Evolutionary conservation across 2,888 invertebrate species (phyloP).

Genomic region (Morpho deidamia): DNA sequence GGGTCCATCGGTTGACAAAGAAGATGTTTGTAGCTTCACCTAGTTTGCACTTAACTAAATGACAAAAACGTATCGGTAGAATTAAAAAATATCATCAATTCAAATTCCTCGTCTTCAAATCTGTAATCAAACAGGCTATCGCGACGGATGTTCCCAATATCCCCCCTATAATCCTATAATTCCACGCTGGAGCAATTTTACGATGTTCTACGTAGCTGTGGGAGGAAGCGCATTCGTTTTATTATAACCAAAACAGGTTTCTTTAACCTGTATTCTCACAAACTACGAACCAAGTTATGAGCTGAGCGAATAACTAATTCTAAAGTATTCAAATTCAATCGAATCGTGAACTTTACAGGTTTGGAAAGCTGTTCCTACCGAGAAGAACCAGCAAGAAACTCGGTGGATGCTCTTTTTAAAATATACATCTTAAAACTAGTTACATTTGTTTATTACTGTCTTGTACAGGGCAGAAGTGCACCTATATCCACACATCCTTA

Average conservation of each 20-base stretch:
- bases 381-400: not conserved
- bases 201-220: conserved; percentile 13
- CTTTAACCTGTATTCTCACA: conserved; percentile 14
- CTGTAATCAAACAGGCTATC: not conserved
- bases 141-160: conserved; percentile 13
- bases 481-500: too few species aligned
- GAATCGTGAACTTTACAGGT: not conserved
- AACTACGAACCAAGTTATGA: conserved; percentile 3
- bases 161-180: conserved; percentile 2
- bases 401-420: not conserved
- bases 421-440: too few species aligned
- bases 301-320: not conserved
- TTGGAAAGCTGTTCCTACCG: not conserved
- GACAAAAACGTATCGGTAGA: too few species aligned
- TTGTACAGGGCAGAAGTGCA: too few species aligned
- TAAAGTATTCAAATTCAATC: too few species aligned
- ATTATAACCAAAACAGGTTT: conserved; percentile 25
- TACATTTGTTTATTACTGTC: too few species aligned
- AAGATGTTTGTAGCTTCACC: too few species aligned
- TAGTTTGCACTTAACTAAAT: too few species aligned
- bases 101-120: too few species aligned
- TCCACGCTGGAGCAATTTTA: conserved; percentile 1
- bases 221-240: conserved; percentile 26
- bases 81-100: too few species aligned
- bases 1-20: too few species aligned